Conservation (phyloP, 2,113 vertebrate genomes). For the Anoplopoma fimbria region DNA sequence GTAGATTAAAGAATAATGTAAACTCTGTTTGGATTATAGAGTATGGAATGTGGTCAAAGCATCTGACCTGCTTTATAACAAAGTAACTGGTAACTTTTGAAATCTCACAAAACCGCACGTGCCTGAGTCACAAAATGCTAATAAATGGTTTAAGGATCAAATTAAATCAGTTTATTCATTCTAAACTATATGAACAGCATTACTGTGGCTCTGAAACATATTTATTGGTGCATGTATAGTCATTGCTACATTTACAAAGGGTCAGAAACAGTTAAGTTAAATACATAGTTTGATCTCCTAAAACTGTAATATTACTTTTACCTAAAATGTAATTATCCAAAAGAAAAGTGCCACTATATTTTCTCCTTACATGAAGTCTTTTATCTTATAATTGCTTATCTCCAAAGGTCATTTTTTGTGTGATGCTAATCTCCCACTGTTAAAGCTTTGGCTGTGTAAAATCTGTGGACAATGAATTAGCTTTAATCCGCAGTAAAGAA, state of each 20-base stretch:
- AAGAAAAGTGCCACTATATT: background rate
- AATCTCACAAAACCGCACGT: background rate
- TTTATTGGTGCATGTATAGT: background rate
- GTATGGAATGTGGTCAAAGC: background rate
- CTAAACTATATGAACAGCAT: background rate
- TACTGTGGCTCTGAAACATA: background rate
- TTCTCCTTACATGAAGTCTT: background rate
- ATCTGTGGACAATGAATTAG: slow-evolving; percentile 7
- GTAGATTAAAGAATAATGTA: background rate
- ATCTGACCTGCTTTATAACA: background rate
- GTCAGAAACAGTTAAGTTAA: background rate
- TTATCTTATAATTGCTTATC: background rate
- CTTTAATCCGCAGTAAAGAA: background rate
- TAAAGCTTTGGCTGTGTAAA: background rate
- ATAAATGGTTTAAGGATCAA: background rate
- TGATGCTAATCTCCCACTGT: background rate
- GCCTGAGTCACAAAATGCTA: background rate
- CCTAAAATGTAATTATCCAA: background rate
- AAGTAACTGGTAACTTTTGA: background rate
- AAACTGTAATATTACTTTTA: background rate
- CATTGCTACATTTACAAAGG: background rate
- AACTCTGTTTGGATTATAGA: background rate
- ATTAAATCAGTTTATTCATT: background rate
- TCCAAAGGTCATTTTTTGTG: background rate
- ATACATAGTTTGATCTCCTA: background rate